phyloP scores from a whole-genome alignment of 2,888 invertebrate genomes.

The Aporophyla nigra region DNA sequence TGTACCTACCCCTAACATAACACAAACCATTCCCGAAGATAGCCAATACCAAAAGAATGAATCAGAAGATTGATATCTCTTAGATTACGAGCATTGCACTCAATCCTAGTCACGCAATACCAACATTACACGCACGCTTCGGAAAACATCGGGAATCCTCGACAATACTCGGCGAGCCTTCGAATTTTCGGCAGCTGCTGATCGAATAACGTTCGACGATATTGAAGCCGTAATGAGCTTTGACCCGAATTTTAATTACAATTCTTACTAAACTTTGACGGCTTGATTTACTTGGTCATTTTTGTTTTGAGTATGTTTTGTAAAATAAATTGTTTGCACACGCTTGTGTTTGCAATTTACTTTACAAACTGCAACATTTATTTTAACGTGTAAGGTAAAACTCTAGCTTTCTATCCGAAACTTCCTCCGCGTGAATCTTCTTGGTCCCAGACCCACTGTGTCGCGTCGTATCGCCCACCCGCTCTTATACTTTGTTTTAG shows the following conservation, averaged over 20 bases:
- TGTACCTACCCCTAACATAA: neutral
- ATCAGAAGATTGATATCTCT: constrained; percentile 63
- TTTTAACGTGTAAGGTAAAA: too few species aligned
- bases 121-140: constrained; percentile 56
- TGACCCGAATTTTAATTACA: constrained; percentile 58
- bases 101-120: constrained; percentile 54
- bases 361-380: neutral
- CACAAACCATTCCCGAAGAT: constrained; percentile 26
- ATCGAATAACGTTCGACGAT: constrained; percentile 56
- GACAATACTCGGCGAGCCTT: constrained; percentile 33
- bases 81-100: constrained; percentile 48
- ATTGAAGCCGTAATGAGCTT: constrained; percentile 43
- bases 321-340: neutral
- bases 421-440: too few species aligned
- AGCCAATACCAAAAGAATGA: constrained; percentile 41
- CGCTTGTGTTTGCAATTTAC: too few species aligned
- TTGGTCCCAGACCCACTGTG: too few species aligned
- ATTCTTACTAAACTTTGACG: constrained; percentile 23
- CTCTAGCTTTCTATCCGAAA: too few species aligned
- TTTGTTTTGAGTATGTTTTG: constrained; percentile 8
- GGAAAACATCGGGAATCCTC: constrained; percentile 38
- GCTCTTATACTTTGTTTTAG: too few species aligned
- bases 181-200: constrained; percentile 51
- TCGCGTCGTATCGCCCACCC: too few species aligned
- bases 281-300: constrained; percentile 13